A percentile compares a stretch with the other conserved stretches of the same genome.
These are phyloP conservation scores for Mormyrus proboscirostris DNA, from an alignment of 2,797 vertebrate species.

Conservation along the genomic window DNA sequence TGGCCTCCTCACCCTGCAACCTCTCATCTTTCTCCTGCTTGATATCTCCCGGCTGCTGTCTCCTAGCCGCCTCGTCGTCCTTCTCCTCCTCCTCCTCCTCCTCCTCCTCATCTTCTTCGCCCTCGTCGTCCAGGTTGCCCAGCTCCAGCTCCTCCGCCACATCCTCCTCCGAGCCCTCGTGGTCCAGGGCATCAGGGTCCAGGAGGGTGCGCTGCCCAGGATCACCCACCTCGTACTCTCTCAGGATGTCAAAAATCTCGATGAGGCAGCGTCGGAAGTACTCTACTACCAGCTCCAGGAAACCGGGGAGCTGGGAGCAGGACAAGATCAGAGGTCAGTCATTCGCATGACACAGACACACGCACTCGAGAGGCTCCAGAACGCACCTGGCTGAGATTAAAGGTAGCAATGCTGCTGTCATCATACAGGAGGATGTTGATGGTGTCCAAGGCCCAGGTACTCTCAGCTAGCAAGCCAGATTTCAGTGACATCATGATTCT, in stretches of 20 bases:
- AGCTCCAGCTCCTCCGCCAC: constrained; percentile 59
- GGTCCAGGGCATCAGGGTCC: constrained; percentile 72
- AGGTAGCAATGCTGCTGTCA: constrained; percentile 94
- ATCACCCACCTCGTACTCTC: constrained; percentile 96
- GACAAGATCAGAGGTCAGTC: neutral
- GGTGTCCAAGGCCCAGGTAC: constrained; percentile 98
- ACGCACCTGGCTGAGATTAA: constrained; percentile 89
- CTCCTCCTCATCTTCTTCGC: constrained; percentile 69
- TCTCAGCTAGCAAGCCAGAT: constrained; percentile 93
- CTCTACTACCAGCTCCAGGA: constrained; percentile 92
- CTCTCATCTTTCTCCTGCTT: constrained; percentile 57
- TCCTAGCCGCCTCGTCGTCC: constrained; percentile 39
- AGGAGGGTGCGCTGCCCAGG: constrained; percentile 88
- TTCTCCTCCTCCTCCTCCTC: constrained; percentile 52
- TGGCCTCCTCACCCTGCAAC: constrained; percentile 45
- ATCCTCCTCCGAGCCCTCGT: constrained; percentile 69
- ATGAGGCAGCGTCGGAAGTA: constrained; percentile 98
- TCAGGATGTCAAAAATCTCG: constrained; percentile 94
- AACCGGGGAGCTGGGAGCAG: constrained; percentile 78
- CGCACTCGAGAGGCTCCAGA: neutral
- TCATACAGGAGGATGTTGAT: constrained; percentile 97
- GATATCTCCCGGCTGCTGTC: constrained; percentile 49
- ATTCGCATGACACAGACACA: neutral
- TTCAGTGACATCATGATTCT: constrained; percentile 99
- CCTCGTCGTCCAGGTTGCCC: constrained; percentile 68